Evolutionary conservation across 2,888 invertebrate species (phyloP), one percentile per base, ranked within the genome.

Genomic region (Agonopterix arenella): DNA sequence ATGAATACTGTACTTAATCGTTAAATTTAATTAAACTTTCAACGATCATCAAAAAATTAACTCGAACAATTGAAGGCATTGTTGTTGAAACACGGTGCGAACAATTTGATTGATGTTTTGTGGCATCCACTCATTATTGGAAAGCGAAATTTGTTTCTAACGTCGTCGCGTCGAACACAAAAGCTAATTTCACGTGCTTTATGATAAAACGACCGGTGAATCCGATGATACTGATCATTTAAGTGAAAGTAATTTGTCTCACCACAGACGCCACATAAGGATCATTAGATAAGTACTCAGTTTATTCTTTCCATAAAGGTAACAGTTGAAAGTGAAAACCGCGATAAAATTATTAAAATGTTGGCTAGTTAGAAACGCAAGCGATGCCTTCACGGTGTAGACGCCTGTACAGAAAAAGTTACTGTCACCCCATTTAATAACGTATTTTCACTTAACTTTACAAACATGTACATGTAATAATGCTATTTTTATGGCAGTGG

Each of bases 231-330:
- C 65, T 62, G 66, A 60, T 56, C 52, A 59, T 66, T 64, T 62
- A 60, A 40, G 81, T 78, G 82, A 83, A 83, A 83, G 83, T n/a
- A 2, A 40, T 40, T 40, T 40, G 10, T 40, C 81, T 72, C 75
- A 77, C 73, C 73, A 62, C 65, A 61, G 57, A 59, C 62, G 52
- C 47, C 52, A 46, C 51, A 47, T 40, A 38, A 38, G 36, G 45
- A 45, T 36, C 46, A 46, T 38, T 46, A 40, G 18, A 3, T 10
- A 8, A 4, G 16, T 46, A 8, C 9, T 43, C 43, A 44, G 18
- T n/a, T 44, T 9, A 16, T 8, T 45, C 11, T 44, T 48, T 28
- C 28, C 5, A 37, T 50, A 50, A 54, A 52, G 46, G 9, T 44
- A 52, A 57, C 48, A 53, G 28, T 28, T 28, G 28, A 28, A 28